Base-by-base conservation (phyloP, 1,140 invertebrate genomes). In the Orchesella cincta region DNA sequence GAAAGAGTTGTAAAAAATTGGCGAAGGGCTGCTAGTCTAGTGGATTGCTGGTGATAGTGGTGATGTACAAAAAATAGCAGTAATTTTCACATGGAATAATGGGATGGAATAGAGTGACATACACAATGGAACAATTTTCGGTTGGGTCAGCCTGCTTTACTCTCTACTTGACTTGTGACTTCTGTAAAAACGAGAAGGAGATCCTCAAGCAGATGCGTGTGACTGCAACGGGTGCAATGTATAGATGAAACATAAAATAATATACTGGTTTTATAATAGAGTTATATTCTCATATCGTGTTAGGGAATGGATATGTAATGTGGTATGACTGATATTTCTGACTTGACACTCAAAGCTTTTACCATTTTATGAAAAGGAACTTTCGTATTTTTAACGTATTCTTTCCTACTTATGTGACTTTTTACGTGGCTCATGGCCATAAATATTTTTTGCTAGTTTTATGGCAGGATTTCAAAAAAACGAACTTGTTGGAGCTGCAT, bases 21-120 rank as follows among this genome's bases (percentile, higher is more conserved):
- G 75, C 75, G 70, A 76, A 76, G 70, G 57, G 36, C 75, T 52
- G 51, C 64, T 57, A 5, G 3, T 57, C 12, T 57, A 46, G 57
- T 64, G 57, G 74, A 75, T 62, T 75, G 57, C 64, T 35, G 52
- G 57, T 35, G 35, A 46, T 75, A 35, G 39, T 35, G 52, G 57
- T 35, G 35, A 46, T 8, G 39, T 46, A 57, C 54, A 67, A 75
- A 75, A 75, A 75, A 75, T 75, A 75, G 64, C 74, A 36, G 75
- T 76, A 76, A 76, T 76, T 76, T 76, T 76, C 75, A 76, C 75
- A 71, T 76, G 67, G 75, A 76, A 76, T 71, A 76, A 76, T 76
- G 75, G 62, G 31, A 76, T 51, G 39, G 64, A 76, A 76, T 36
- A 36, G 54, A 76, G 70, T 76, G 62, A 76, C 64, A 54, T 72